phyloP scores from a whole-genome alignment of 2,113 vertebrate species.

The Austrofundulus limnaeus region DNA sequence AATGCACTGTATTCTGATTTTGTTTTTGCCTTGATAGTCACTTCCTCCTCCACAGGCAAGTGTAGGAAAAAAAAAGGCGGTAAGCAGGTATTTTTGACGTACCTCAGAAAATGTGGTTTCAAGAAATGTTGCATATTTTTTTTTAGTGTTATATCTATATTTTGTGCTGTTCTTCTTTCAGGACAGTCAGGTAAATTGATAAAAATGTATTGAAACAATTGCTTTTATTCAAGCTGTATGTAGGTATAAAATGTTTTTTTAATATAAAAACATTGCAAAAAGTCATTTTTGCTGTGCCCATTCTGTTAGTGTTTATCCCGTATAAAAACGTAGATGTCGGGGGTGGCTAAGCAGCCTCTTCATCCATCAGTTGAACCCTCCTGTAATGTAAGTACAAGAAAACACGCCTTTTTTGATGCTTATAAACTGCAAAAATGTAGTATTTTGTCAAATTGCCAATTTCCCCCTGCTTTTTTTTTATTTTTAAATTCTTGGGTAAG shows the following conservation, averaged over 20 bases:
- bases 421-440: conserved; percentile 66
- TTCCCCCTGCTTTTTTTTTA: conserved; percentile 37
- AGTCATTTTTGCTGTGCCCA: conserved; percentile 84
- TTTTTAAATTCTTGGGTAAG: conserved; percentile 78
- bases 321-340: conserved; percentile 84
- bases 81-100: conserved; percentile 76
- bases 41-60: conserved; percentile 83
- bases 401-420: conserved; percentile 65
- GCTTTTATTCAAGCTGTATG: conserved; percentile 77
- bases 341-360: conserved; percentile 91
- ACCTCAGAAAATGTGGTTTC: conserved; percentile 68
- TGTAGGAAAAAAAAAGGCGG: conserved; percentile 79
- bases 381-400: conserved; percentile 95
- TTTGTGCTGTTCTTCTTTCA: conserved; percentile 76
- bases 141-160: conserved; percentile 65
- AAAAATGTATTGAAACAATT: conserved; percentile 69
- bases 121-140: conserved; percentile 66
- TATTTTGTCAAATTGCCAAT: conserved; percentile 57
- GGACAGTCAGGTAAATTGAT: conserved; percentile 77
- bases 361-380: conserved; percentile 94
- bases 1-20: conserved; percentile 64
- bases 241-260: conserved; percentile 69
- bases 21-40: conserved; percentile 75
- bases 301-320: conserved; percentile 94
- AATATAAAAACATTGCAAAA: conserved; percentile 83